Evolutionary conservation across 64 coral and sea anemone species (phyloP).

Genomic region (Pachyseris speciosa): DNA sequence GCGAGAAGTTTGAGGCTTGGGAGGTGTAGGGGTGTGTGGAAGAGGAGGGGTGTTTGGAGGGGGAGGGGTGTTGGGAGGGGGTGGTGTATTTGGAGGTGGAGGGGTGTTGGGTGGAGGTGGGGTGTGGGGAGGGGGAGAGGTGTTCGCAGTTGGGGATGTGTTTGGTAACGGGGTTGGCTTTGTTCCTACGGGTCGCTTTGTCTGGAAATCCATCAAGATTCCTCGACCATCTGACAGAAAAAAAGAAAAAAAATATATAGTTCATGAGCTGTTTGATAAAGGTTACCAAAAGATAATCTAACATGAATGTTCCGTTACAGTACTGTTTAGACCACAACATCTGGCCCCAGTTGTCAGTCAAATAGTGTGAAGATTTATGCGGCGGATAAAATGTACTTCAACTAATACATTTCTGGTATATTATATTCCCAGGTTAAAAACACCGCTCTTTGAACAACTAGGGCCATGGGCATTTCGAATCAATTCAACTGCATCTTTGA

Average conservation of each 20-base stretch:
- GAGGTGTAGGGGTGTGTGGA: conserved; percentile 47
- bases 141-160: conserved; percentile 48
- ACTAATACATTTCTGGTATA: no score
- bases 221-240: conserved; percentile 67
- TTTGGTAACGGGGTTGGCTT: conserved; percentile 21
- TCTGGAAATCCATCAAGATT: conserved; percentile 80
- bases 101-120: conserved; percentile 21
- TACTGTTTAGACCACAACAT: no score
- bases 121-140: conserved; percentile 28
- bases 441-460: no score
- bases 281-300: no score
- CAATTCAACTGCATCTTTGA: no score
- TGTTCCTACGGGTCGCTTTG: conserved; percentile 71
- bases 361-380: no score
- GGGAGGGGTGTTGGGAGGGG: conserved; percentile 6
- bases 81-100: conserved; percentile 29
- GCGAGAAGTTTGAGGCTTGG: conserved; percentile 32
- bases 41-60: conserved; percentile 22
- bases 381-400: no score
- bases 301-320: no score
- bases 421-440: no score
- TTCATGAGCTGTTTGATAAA: no score
- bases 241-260: background rate
- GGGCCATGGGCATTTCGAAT: no score
- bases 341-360: no score